phyloP scores from a whole-genome alignment of 37 sponge, comb jelly and placozoan genomes.

The Geodia barretti region DNA sequence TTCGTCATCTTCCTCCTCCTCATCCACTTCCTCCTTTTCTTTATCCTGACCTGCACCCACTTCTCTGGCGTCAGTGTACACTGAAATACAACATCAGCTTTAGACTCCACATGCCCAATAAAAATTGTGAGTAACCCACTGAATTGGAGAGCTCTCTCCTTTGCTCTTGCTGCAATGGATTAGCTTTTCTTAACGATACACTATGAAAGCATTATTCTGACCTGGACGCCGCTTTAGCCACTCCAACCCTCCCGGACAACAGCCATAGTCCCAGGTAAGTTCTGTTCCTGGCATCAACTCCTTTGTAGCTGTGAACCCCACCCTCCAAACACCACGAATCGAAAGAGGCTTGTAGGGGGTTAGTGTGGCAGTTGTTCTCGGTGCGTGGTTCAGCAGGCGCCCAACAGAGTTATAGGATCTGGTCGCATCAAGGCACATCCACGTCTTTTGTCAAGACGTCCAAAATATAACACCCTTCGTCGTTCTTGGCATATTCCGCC shows the following conservation, averaged over 20 bases:
- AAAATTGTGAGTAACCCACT: too few species aligned
- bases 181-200: too few species aligned
- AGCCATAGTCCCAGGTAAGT: constrained; percentile 8
- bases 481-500: not conserved
- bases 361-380: not conserved
- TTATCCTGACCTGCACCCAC: too few species aligned
- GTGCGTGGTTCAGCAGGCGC: constrained; percentile 5
- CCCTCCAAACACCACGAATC: not conserved
- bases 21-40: too few species aligned
- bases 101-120: too few species aligned
- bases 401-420: not conserved
- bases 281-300: not conserved
- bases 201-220: too few species aligned
- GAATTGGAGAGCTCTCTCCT: too few species aligned
- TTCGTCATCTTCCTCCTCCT: too few species aligned
- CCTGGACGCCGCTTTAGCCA: not conserved
- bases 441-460: not conserved
- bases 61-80: too few species aligned
- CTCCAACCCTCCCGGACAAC: not conserved
- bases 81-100: too few species aligned
- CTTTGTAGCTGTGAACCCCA: not conserved
- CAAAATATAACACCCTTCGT: not conserved
- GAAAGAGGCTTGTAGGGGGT: not conserved
- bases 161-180: too few species aligned
- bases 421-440: constrained; percentile 6